Evolutionary conservation across 2,888 invertebrate species (phyloP).

Genomic region (Zelleria hepariella): DNA sequence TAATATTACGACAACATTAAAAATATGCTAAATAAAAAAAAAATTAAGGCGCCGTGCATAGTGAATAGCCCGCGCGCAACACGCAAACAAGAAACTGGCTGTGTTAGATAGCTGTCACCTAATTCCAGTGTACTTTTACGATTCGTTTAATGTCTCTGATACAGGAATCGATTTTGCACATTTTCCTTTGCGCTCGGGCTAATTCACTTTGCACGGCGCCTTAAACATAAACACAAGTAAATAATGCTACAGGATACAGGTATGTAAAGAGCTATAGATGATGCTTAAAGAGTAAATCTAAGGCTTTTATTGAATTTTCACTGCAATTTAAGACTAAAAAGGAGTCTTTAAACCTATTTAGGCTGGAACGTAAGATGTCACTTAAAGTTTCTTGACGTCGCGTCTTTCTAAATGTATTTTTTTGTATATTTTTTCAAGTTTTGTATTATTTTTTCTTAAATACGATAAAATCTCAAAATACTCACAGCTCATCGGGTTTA

Average conservation of each 20-base stretch:
- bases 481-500: conserved; percentile 72
- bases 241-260: conserved; percentile 6
- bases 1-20: background rate
- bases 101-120: too few species aligned
- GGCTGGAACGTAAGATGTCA: conserved; percentile 51
- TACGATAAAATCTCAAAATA: conserved; percentile 73
- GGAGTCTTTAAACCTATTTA: conserved; percentile 49
- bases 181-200: too few species aligned
- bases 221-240: conserved; percentile 4
- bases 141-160: too few species aligned
- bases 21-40: too few species aligned
- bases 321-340: conserved; percentile 40
- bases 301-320: conserved; percentile 28
- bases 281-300: conserved; percentile 45
- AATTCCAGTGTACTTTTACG: too few species aligned
- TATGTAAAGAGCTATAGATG: conserved; percentile 21
- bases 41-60: too few species aligned
- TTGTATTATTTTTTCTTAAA: conserved; percentile 51
- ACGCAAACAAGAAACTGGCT: too few species aligned
- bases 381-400: conserved; percentile 1
- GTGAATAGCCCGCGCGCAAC: too few species aligned
- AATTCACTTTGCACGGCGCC: too few species aligned
- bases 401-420: conserved; percentile 10
- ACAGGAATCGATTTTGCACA: too few species aligned
- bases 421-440: conserved; percentile 39